These are phyloP conservation scores for Tachina lurida DNA, from an alignment of 2,888 invertebrate species.

Conservation along the genomic window DNA sequence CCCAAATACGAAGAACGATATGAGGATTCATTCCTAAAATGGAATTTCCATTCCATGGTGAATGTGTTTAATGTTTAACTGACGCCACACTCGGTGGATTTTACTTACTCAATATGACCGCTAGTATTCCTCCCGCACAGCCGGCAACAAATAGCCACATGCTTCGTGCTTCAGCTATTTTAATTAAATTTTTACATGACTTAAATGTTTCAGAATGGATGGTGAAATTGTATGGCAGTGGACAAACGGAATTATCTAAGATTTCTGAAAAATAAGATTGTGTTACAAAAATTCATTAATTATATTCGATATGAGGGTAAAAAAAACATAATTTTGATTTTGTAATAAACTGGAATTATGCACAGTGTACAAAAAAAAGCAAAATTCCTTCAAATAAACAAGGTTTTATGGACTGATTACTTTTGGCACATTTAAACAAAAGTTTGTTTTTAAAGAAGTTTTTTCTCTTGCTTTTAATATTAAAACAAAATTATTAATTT, in stretches of 20 bases:
- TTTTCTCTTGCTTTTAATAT: too few species aligned
- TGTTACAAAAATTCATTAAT: background rate
- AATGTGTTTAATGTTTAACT: background rate
- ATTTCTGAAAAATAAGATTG: slow-evolving; percentile 72
- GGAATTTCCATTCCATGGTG: too few species aligned
- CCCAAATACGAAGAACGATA: too few species aligned
- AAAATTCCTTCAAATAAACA: too few species aligned
- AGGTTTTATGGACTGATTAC: too few species aligned
- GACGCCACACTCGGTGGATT: too few species aligned
- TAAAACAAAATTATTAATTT: background rate
- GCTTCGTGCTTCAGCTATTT: slow-evolving; percentile 77
- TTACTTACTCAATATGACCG: slow-evolving; percentile 77
- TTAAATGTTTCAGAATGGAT: slow-evolving; percentile 77
- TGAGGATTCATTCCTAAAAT: too few species aligned
- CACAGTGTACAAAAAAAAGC: too few species aligned
- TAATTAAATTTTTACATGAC: slow-evolving; percentile 74
- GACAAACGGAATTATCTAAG: slow-evolving; percentile 76
- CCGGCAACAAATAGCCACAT: slow-evolving; percentile 78
- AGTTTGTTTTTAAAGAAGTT: too few species aligned
- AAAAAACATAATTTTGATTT: background rate
- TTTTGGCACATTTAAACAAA: too few species aligned
- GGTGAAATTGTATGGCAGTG: slow-evolving; percentile 80
- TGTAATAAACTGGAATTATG: background rate
- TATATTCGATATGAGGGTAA: background rate
- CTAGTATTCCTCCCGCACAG: slow-evolving; percentile 75